Percentiles rank a stretch among this genome's conserved stretches.
These are phyloP conservation scores for Lepidurus couesii DNA, from an alignment of 1,140 invertebrate genomes.

Conservation along the genomic window DNA sequence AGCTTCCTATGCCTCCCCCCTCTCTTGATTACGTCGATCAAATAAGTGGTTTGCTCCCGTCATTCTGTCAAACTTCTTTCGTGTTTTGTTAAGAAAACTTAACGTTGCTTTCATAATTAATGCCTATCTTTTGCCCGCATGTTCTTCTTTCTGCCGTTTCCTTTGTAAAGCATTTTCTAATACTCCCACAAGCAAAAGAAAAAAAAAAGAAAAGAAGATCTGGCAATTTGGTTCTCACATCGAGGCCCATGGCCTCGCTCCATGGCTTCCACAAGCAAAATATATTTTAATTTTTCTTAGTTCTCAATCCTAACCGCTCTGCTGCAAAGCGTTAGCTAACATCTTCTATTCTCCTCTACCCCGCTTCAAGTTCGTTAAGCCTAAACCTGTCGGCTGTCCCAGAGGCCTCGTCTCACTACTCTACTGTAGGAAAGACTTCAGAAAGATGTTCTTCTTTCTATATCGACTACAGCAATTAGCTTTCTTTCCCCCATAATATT, in stretches of 20 bases:
- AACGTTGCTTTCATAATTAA: neutral
- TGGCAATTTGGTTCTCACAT: neutral
- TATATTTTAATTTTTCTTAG: slow-evolving; percentile 2
- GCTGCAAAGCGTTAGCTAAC: neutral
- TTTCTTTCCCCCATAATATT: neutral
- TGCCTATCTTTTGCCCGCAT: neutral
- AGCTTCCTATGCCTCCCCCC: neutral
- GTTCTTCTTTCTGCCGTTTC: neutral
- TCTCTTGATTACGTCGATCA: neutral
- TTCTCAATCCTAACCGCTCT: neutral
- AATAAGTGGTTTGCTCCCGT: neutral
- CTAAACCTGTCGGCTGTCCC: neutral
- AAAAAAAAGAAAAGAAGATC: neutral
- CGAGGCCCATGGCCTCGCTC: neutral
- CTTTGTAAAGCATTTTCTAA: neutral
- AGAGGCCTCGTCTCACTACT: slow-evolving; percentile 5
- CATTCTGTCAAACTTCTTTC: neutral
- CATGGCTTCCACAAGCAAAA: neutral
- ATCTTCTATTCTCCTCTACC: neutral
- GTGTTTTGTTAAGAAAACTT: neutral
- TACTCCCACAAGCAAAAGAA: neutral
- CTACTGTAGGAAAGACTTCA: neutral
- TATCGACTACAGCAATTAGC: neutral
- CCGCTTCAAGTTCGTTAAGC: slow-evolving; percentile 11
- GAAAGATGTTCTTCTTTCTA: neutral